These are phyloP conservation scores for Gobio occitaniae DNA, from an alignment of 2,797 vertebrate genomes.

Conservation along the genomic window DNA sequence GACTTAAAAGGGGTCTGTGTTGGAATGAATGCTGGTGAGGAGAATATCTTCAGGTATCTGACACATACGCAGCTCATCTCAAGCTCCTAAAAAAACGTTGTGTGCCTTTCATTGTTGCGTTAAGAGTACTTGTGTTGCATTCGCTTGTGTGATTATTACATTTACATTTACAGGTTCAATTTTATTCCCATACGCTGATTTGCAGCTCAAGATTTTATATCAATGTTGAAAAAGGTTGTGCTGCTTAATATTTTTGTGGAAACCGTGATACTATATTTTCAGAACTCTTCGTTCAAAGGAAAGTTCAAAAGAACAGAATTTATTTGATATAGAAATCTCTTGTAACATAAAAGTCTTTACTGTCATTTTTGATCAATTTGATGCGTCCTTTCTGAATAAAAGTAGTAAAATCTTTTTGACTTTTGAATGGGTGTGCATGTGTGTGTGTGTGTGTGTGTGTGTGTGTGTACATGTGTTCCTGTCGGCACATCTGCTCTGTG, in stretches of 20 bases:
- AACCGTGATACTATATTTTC: not conserved
- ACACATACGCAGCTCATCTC: not conserved
- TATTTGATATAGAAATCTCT: not conserved
- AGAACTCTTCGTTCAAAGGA: not conserved
- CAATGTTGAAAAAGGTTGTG: not conserved
- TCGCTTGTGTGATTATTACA: not conserved
- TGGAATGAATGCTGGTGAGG: constrained; percentile 9
- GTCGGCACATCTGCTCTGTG: constrained; percentile 20
- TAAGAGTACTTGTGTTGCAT: not conserved
- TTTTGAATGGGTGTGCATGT: not conserved
- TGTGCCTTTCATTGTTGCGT: not conserved
- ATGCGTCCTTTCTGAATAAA: not conserved
- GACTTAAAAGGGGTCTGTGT: constrained; percentile 52
- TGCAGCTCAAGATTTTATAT: not conserved
- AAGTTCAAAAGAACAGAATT: not conserved
- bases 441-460: too few species aligned
- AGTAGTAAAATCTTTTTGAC: not conserved
- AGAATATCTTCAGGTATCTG: constrained; percentile 33
- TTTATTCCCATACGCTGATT: not conserved
- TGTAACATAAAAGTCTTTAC: not conserved
- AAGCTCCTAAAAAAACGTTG: not conserved
- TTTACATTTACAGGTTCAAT: not conserved
- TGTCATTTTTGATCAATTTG: not conserved
- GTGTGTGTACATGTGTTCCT: not conserved
- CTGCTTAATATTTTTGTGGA: not conserved